Evolutionary conservation across 1,140 invertebrate species (phyloP).

Genomic region (Lepidurus arcticus): DNA sequence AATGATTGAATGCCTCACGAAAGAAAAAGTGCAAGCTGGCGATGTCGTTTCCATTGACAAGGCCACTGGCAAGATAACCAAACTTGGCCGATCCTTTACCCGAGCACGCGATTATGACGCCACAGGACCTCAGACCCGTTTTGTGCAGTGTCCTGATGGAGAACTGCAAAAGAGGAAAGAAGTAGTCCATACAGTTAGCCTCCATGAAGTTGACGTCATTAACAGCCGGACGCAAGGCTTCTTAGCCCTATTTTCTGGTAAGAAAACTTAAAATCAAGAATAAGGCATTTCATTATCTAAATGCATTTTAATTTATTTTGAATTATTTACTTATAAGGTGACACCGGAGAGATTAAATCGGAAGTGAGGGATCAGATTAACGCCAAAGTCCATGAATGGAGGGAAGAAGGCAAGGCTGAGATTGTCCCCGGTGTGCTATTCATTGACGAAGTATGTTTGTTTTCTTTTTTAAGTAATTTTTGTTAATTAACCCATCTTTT

Average conservation of each 20-base stretch:
- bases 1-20: conserved; percentile 95
- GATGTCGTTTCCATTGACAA: conserved; percentile 98
- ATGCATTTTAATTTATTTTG: conserved; percentile 29
- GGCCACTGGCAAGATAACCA: conserved; percentile 93
- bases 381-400: conserved; percentile 95
- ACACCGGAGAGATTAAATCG: conserved; percentile 97
- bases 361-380: conserved; percentile 99
- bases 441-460: conserved; percentile 66
- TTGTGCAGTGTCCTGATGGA: conserved; percentile 95
- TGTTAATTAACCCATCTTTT: not conserved
- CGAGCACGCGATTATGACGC: conserved; percentile 96
- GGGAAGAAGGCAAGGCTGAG: conserved; percentile 98
- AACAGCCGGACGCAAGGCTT: conserved; percentile 96
- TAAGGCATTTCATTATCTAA: conserved; percentile 30
- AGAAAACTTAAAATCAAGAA: conserved; percentile 32
- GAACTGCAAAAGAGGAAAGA: conserved; percentile 98
- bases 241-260: conserved; percentile 90
- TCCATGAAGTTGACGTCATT: conserved; percentile 99
- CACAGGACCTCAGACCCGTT: conserved; percentile 84
- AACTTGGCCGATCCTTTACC: conserved; percentile 90
- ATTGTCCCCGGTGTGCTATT: conserved; percentile 94
- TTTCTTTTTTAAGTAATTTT: not conserved
- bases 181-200: conserved; percentile 94
- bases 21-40: conserved; percentile 93
- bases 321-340: conserved; percentile 53